Percentiles rank a stretch among this genome's conserved stretches.
Evolutionary conservation across 2,888 invertebrate species (phyloP).

Genomic region (Microctonus aethiopoides): DNA sequence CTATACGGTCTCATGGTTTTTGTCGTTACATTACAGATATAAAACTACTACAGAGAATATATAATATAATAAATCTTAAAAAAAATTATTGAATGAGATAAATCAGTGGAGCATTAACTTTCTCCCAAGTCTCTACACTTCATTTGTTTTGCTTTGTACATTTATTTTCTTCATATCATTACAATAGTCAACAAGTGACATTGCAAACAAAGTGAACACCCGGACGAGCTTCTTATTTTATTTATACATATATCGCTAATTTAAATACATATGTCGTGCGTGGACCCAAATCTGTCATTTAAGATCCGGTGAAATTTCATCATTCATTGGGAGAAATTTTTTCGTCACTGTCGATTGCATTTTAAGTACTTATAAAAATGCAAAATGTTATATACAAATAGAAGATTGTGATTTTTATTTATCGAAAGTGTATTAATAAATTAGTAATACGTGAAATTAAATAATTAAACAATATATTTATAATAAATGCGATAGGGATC

Average conservation of each 20-base stretch:
- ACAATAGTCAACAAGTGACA: neutral
- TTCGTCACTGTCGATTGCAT: neutral
- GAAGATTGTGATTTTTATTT: neutral
- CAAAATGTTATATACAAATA: neutral
- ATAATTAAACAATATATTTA: neutral
- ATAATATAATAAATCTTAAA: neutral
- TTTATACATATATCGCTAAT: neutral
- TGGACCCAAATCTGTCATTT: neutral
- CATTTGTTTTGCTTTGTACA: neutral
- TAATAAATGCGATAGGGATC: neutral
- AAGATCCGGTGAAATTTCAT: neutral
- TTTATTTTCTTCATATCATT: neutral
- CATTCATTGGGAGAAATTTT: neutral
- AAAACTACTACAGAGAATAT: neutral
- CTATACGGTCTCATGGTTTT: conserved; percentile 13
- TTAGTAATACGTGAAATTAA: neutral
- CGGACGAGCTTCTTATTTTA: too few relatives aligned
- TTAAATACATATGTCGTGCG: neutral
- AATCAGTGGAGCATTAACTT: conserved; percentile 8
- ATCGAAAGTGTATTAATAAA: neutral
- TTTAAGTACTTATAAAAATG: neutral
- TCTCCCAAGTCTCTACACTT: neutral
- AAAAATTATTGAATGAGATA: conserved; percentile 2
- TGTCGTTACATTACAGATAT: conserved; percentile 14
- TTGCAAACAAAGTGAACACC: neutral